These are phyloP conservation scores for Drosophila sechellia DNA, from an alignment of 1,140 invertebrate genomes.

Conservation along the genomic window DNA sequence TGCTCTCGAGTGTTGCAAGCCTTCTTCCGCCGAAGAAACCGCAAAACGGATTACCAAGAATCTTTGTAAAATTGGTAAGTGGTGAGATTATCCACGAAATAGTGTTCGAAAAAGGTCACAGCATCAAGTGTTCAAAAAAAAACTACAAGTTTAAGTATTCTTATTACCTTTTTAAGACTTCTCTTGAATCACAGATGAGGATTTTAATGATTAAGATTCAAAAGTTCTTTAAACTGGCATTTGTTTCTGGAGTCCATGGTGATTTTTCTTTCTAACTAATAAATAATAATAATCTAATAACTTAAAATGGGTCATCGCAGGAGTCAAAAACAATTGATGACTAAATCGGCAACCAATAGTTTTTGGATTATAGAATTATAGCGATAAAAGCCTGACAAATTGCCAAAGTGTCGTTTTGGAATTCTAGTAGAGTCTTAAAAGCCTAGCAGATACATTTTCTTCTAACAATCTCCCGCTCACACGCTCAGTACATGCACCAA, in stretches of 20 bases:
- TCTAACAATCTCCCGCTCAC: constrained; percentile 23
- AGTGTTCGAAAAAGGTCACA: constrained; percentile 1
- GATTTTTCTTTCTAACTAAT: too few species aligned
- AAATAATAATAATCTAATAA: too few species aligned
- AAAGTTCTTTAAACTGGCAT: background rate
- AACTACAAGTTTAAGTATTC: background rate
- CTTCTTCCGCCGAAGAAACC: constrained; percentile 48
- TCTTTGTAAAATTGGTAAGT: constrained; percentile 52
- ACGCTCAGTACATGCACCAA: constrained; percentile 6
- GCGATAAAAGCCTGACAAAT: background rate
- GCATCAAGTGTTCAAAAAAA: background rate
- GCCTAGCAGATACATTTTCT: constrained; percentile 8
- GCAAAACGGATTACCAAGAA: constrained; percentile 51
- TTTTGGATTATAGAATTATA: background rate
- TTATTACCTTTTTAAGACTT: too few species aligned
- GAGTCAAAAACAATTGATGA: background rate
- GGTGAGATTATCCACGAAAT: constrained; percentile 14
- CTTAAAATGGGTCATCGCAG: background rate
- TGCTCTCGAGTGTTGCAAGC: constrained; percentile 64
- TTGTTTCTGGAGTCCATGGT: background rate
- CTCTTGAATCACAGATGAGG: background rate
- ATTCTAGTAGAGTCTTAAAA: background rate
- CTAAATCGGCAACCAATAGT: background rate
- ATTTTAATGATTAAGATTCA: background rate
- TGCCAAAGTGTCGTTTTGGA: background rate